Percentiles rank a stretch among this genome's conserved stretches.
These are phyloP conservation scores for Dichetophora obliterata DNA, from an alignment of 2,888 invertebrate species.

Conservation along the genomic window DNA sequence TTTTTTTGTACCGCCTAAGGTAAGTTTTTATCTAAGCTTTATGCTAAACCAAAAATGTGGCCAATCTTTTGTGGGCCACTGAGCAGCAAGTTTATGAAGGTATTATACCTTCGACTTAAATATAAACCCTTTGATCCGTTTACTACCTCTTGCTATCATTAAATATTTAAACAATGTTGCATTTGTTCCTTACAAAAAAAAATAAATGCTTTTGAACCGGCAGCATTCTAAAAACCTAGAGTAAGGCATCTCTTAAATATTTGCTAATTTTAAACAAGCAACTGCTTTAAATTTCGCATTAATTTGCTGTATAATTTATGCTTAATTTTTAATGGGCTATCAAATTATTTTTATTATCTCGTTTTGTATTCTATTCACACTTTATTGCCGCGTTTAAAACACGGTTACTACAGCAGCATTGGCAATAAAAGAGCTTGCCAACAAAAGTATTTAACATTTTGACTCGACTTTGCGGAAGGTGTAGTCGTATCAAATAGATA, in stretches of 20 bases:
- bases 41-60: neutral
- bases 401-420: neutral
- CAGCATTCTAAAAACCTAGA: neutral
- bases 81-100: no score
- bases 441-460: slow-evolving; percentile 1
- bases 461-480: neutral
- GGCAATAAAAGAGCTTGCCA: slow-evolving; percentile 7
- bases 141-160: no score
- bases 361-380: neutral
- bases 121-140: no score
- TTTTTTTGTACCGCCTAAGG: neutral
- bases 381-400: neutral
- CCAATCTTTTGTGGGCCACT: no score
- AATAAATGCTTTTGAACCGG: neutral
- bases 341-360: slow-evolving; percentile 20
- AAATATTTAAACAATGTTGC: no score
- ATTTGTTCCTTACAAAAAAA: no score
- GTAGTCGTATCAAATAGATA: neutral
- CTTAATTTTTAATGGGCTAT: slow-evolving; percentile 22
- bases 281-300: slow-evolving; percentile 61
- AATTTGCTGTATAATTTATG: slow-evolving; percentile 47
- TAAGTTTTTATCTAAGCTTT: neutral
- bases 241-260: slow-evolving; percentile 52
- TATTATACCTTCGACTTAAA: no score
- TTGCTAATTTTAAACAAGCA: slow-evolving; percentile 57